Evolutionary conservation across 2,797 vertebrate species (phyloP).

Genomic region (Anas bernieri): DNA sequence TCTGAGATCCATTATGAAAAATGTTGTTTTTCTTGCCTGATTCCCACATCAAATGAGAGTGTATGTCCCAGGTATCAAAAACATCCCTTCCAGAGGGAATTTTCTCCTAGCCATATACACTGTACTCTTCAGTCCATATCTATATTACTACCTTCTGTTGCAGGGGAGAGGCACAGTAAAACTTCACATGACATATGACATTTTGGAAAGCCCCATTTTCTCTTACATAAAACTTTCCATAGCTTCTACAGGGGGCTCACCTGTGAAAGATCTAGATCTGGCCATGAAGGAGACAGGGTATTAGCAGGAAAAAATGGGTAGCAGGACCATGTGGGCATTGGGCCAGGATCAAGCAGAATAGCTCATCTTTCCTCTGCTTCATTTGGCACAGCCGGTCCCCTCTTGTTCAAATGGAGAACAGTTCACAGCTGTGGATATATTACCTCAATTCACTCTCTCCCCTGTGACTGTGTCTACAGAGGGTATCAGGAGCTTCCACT

Average conservation of each 20-base stretch:
- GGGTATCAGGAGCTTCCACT: not conserved
- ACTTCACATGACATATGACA: not conserved
- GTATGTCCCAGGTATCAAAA: not conserved
- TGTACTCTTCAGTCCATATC: not conserved
- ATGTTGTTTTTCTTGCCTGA: rapidly evolving
- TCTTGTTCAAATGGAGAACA: rapidly evolving
- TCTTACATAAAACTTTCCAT: not conserved
- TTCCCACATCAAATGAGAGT: not conserved
- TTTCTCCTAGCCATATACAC: not conserved
- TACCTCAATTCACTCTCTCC: not conserved
- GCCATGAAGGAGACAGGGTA: not conserved
- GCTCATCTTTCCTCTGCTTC: not conserved
- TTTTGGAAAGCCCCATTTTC: not conserved
- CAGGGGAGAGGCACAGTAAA: not conserved
- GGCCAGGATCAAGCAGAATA: rapidly evolving
- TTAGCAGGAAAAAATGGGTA: not conserved
- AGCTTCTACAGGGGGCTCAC: not conserved
- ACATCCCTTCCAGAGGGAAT: not conserved
- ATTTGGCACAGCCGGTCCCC: not conserved
- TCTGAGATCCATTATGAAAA: not conserved
- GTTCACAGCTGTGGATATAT: not conserved
- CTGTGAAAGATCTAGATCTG: not conserved
- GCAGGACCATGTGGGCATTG: not conserved
- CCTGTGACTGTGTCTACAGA: not conserved
- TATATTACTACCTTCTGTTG: not conserved